A percentile compares a stretch with the other conserved stretches of the same genome.
Evolutionary conservation across 2,888 invertebrate genomes (phyloP).

Genomic region (Pediacus dermestoides): DNA sequence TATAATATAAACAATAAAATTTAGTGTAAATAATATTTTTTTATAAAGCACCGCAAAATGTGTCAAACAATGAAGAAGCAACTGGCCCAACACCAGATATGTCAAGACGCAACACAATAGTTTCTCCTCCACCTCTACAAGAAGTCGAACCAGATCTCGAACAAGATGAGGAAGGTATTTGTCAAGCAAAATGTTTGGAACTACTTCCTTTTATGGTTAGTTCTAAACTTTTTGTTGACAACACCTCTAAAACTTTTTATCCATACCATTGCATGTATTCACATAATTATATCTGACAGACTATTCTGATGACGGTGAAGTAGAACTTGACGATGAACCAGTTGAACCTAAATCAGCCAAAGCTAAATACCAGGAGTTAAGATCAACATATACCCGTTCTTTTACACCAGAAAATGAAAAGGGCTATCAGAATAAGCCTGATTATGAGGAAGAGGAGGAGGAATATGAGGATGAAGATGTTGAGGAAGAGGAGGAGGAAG

Average conservation of each 20-base stretch:
- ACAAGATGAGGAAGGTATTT: constrained; percentile 42
- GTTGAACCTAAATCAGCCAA: constrained; percentile 32
- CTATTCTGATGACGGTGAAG: constrained; percentile 47
- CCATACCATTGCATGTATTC: constrained; percentile 3
- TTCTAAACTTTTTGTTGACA: constrained; percentile 16
- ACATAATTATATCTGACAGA: constrained; percentile 26
- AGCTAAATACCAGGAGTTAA: constrained; percentile 43
- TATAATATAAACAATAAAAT: constrained; percentile 2
- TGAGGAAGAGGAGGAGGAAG: constrained; percentile 48
- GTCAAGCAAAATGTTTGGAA: constrained; percentile 17
- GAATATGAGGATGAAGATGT: constrained; percentile 44
- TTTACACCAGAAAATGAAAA: constrained; percentile 40
- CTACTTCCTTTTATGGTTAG: constrained; percentile 12
- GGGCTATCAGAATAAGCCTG: constrained; percentile 39
- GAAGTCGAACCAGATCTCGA: constrained; percentile 42
- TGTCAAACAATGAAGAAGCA: constrained; percentile 15
- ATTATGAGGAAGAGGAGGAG: constrained; percentile 38
- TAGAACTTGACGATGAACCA: constrained; percentile 38
- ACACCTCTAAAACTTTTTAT: constrained; percentile 1
- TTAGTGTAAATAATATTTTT: constrained; percentile 15
- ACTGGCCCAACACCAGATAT: constrained; percentile 40
- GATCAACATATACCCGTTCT: constrained; percentile 42
- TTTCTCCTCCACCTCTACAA: constrained; percentile 46
- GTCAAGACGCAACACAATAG: constrained; percentile 50
- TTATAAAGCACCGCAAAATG: constrained; percentile 21